phyloP scores from a whole-genome alignment of 2,113 vertebrate species.

The Cavia aperea region DNA sequence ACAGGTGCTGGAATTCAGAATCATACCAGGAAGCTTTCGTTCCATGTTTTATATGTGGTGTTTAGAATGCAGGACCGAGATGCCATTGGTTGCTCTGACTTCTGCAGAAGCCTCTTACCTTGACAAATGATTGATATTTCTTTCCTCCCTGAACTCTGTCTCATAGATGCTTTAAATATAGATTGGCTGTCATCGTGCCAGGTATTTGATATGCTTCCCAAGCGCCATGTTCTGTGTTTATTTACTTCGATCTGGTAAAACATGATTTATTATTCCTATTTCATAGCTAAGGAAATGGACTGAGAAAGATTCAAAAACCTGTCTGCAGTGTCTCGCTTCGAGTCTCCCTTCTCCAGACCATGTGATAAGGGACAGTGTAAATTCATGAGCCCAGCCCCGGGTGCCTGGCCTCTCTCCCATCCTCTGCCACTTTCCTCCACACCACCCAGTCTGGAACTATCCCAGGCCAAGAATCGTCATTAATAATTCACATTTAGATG shows the following conservation, averaged over 20 bases:
- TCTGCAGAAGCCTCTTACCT: conserved; percentile 34
- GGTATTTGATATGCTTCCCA: conserved; percentile 42
- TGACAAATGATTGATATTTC: conserved; percentile 37
- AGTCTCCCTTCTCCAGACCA: conserved; percentile 22
- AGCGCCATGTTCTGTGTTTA: conserved; percentile 53
- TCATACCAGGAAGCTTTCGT: not conserved
- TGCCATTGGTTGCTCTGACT: conserved; percentile 34
- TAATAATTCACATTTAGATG: conserved; percentile 55
- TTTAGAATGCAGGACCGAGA: conserved; percentile 15
- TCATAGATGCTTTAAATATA: conserved; percentile 44
- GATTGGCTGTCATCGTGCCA: conserved; percentile 12
- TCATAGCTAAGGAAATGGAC: conserved; percentile 33
- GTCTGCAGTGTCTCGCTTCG: not conserved
- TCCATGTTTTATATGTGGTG: conserved; percentile 3
- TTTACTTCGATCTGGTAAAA: conserved; percentile 56
- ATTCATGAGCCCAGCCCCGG: conserved; percentile 33
- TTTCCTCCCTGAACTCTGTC: conserved; percentile 22
- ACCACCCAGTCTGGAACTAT: not conserved
- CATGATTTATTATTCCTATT: conserved; percentile 43
- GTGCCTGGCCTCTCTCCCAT: not conserved
- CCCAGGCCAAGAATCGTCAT: conserved; percentile 31
- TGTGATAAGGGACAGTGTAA: conserved; percentile 12
- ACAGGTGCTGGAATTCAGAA: not conserved
- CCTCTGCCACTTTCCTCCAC: not conserved
- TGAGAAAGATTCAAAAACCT: conserved; percentile 40